phyloP scores from a whole-genome alignment of 2,113 vertebrate genomes.

The Eurypyga helias region DNA sequence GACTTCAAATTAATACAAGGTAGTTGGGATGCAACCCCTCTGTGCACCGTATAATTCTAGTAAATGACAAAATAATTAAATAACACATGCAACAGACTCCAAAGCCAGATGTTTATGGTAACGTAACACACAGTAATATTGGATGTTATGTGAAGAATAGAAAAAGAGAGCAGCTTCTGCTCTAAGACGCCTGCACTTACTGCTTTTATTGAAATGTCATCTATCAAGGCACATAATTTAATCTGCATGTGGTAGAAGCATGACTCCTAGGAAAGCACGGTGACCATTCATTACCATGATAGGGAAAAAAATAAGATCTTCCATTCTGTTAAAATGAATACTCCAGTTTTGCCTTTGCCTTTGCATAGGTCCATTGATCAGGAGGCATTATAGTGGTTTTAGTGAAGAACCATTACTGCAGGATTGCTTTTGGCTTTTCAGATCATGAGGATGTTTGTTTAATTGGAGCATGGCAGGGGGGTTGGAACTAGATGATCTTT shows the following conservation, averaged over 20 bases:
- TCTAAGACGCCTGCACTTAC: neutral
- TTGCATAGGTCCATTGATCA: neutral
- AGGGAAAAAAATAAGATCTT: slow-evolving; percentile 51
- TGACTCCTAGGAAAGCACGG: slow-evolving; percentile 25
- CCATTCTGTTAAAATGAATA: slow-evolving; percentile 48
- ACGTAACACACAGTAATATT: neutral
- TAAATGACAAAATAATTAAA: slow-evolving; percentile 74
- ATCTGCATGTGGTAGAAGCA: slow-evolving; percentile 29
- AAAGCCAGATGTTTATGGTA: slow-evolving; percentile 3
- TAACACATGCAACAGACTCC: slow-evolving; percentile 32
- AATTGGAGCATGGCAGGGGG: neutral
- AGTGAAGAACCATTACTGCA: slow-evolving; percentile 12
- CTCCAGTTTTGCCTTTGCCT: neutral
- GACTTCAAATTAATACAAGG: slow-evolving; percentile 45
- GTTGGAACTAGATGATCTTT: too few relatives aligned
- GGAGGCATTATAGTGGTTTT: neutral
- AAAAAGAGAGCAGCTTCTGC: neutral
- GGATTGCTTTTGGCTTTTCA: slow-evolving; percentile 36
- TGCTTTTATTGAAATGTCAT: neutral
- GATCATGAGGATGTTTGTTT: neutral
- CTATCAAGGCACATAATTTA: slow-evolving; percentile 48
- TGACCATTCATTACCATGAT: slow-evolving; percentile 16
- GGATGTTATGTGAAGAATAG: slow-evolving; percentile 15
- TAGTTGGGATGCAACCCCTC: neutral
- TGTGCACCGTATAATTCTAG: slow-evolving; percentile 35